Base-by-base conservation (phyloP, 1,140 invertebrate species). In the Ostrea edulis region DNA sequence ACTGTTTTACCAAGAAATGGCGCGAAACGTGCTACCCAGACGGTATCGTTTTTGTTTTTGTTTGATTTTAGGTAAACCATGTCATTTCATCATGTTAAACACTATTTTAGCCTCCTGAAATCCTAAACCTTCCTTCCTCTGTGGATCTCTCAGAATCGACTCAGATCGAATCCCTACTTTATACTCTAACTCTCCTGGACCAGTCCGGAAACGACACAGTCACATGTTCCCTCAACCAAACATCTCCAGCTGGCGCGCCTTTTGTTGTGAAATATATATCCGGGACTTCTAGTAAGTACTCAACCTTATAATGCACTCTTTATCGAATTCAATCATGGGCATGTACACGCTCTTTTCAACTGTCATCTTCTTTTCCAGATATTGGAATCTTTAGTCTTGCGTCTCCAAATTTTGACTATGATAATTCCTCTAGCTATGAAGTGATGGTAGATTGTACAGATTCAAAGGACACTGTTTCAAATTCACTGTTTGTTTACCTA, bases 81-180 rank as follows among this genome's bases (percentile, higher is more conserved):
- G 0, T 5, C 25, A 22, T 8, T 51, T 14, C 71, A 81, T 25
- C n/a, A 25, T 81, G 5, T n/a, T 35, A 25, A 35, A 81, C 44
- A 81, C 8, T 25, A 52, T 83, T 51, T 14, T 83, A 83, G 82
- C 51, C 82, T n/a, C 82, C 82, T 22, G 51, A 83, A 20, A 53
- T 83, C 53, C 82, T 83, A n/a, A 83, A 83, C 51, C 82, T 83
- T 22, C 82, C 82, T n/a, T 52, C 82, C 2, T 83, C 82, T 52
- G 82, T 83, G 1, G 82, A 83, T 7, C 20, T 83, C 7, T 54
- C 44, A 4, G 82, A 83, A 83, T 52, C 82, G 11, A 52, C 44
- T 11, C n/a, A 52, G 53, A 8, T 22, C 8, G 82, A 83, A 54
- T 29, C 82, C 9, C 53, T 83, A 0, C 51, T 83, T 11, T 83